These are phyloP conservation scores for Agrotis segetum DNA, from an alignment of 2,888 invertebrate genomes.

Conservation along the genomic window DNA sequence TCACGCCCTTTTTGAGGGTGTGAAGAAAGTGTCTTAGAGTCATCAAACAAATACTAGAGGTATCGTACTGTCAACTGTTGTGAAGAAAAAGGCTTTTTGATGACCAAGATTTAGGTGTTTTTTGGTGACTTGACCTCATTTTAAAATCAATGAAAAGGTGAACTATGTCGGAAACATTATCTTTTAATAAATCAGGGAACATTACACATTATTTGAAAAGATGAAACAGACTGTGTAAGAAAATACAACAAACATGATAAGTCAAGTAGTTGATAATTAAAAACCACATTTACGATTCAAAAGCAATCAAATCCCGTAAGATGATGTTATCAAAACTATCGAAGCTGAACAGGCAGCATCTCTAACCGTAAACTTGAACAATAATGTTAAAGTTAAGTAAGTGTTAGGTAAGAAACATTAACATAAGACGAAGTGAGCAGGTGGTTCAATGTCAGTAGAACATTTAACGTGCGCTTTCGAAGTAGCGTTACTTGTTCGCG, in stretches of 20 bases:
- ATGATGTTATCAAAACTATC: conserved; percentile 20
- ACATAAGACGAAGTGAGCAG: conserved; percentile 59
- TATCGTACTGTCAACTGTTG: too few relatives aligned
- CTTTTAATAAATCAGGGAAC: too few relatives aligned
- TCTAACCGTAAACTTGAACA: conserved; percentile 64
- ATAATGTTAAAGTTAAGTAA: conserved; percentile 51
- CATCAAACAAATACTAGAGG: too few relatives aligned
- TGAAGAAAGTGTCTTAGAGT: too few relatives aligned
- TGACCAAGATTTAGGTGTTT: neutral
- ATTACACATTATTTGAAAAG: neutral
- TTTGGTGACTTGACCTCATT: neutral
- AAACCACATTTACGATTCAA: neutral
- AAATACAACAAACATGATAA: neutral
- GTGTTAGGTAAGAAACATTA: conserved; percentile 66
- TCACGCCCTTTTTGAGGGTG: too few relatives aligned
- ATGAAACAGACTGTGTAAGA: neutral
- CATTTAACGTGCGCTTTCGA: conserved; percentile 66
- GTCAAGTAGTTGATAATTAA: neutral
- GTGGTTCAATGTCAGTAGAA: conserved; percentile 71
- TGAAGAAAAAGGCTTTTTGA: too few relatives aligned
- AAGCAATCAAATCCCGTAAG: conserved; percentile 11
- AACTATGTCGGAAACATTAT: neutral
- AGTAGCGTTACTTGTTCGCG: conserved; percentile 53
- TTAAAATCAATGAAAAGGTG: neutral
- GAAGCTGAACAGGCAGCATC: conserved; percentile 26